These are phyloP conservation scores for Drosophila anomelani DNA, from an alignment of 2,888 invertebrate genomes.

Conservation along the genomic window DNA sequence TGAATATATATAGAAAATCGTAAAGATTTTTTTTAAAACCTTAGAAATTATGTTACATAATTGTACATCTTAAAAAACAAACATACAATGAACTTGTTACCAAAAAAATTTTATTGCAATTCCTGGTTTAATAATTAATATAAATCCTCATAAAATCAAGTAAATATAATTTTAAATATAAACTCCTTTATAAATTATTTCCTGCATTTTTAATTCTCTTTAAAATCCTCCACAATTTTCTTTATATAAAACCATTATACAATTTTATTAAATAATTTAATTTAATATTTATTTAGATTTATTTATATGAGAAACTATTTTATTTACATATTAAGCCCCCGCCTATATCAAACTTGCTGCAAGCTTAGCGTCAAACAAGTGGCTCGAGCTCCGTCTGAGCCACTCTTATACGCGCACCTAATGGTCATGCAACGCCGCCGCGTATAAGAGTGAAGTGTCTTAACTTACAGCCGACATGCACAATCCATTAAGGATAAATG, in stretches of 20 bases:
- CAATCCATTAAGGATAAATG: constrained; percentile 43
- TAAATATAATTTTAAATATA: no score
- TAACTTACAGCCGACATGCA: constrained; percentile 19
- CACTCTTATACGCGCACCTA: constrained; percentile 59
- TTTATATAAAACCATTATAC: no score
- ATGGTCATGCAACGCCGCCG: background rate
- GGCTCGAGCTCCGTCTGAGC: background rate
- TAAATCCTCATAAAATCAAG: no score
- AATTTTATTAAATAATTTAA: no score
- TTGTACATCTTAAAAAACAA: background rate
- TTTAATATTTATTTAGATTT: no score
- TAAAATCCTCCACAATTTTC: no score
- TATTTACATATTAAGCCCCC: background rate
- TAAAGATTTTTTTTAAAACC: background rate
- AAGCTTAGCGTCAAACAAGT: constrained; percentile 42
- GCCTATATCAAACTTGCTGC: constrained; percentile 3
- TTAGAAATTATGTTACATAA: background rate
- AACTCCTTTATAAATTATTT: no score
- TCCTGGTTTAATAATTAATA: no score
- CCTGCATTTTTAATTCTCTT: no score
- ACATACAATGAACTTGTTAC: background rate
- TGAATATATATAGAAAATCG: background rate
- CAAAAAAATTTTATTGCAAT: no score
- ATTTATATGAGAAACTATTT: no score
- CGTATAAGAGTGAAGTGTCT: constrained; percentile 54